These are phyloP conservation scores for Sarcophaga subvicina DNA, from an alignment of 2,888 invertebrate species.

Conservation along the genomic window DNA sequence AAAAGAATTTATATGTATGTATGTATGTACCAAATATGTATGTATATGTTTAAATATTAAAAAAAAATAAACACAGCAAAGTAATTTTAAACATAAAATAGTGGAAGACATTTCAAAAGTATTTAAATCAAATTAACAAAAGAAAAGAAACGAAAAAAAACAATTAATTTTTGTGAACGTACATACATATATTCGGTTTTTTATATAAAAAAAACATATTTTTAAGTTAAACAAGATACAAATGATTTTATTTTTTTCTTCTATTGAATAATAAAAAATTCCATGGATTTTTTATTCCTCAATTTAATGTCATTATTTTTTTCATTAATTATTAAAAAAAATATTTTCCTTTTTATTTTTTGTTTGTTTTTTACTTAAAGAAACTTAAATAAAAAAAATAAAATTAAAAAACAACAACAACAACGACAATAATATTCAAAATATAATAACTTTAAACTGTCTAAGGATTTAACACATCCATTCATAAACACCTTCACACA, in stretches of 20 bases:
- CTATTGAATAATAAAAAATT: too few species aligned
- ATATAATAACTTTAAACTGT: background rate
- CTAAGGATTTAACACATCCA: background rate
- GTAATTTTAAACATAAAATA: background rate
- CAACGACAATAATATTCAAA: background rate
- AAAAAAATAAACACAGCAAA: too few species aligned
- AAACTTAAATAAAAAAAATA: slow-evolving; percentile 16
- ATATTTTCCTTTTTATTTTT: background rate
- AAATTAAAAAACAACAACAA: background rate
- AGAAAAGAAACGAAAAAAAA: slow-evolving; percentile 3
- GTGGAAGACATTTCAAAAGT: background rate
- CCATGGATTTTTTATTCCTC: too few species aligned
- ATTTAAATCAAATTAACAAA: background rate
- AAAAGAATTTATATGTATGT: slow-evolving; percentile 11
- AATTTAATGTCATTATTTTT: too few species aligned
- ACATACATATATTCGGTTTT: background rate
- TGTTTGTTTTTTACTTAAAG: background rate
- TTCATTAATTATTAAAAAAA: too few species aligned
- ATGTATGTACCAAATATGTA: background rate
- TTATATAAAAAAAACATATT: slow-evolving; percentile 20
- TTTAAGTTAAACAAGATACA: slow-evolving; percentile 7
- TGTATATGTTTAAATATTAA: too few species aligned
- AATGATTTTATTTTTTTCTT: background rate
- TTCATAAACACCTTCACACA: background rate
- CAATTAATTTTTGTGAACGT: background rate